Evolutionary conservation across 2,888 invertebrate genomes (phyloP), one percentile per base, ranked within the genome.

Genomic region (Scrobipalpa atriplicella): DNA sequence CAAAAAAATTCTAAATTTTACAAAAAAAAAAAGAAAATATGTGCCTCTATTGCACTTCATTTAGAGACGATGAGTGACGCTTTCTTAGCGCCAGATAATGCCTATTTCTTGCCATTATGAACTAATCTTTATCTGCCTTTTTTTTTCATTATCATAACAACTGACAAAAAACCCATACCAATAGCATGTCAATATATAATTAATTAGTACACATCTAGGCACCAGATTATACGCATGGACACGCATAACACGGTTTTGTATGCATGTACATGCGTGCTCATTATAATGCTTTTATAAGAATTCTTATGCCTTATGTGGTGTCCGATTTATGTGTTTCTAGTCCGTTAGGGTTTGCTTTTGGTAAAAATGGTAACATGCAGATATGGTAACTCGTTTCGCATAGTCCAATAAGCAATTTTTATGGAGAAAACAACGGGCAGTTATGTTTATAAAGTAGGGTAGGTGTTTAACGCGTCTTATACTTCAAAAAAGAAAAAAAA

Each of bases 221-320:
- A 69, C 67, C 38, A 72, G 73, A 82, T 83, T 84, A 79, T 74
- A 83, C 75, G 81, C 80, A 73, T 74, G 78, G 75, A 79, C 81
- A 79, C 58, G 64, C 62, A 62, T 69, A 69, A 67, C 68, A 65
- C 62, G 58, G 66, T 52, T 67, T 19, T 60, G 18, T 41, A 61
- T 79, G 41, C 61, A 41, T 61, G 41, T 61, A 41, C 61, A 41
- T 61, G 61, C 61, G 61, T n/a, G n/a, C n/a, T n/a, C n/a, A n/a
- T n/a, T 29, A 29, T 29, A 2, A 29, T 29, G 29, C 29, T 29
- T 29, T n/a, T 3, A 19, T 18, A 41, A 10, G 19, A 41, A 61
- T 61, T 41, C 61, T 19, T 11, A 16, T n/a, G 41, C 61, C 61
- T 39, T 41, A 61, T 39, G 39, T 3, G 61, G 61, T 38, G 58